phyloP scores from a whole-genome alignment of 2,888 invertebrate genomes.

The Melangyna quadrimaculata region DNA sequence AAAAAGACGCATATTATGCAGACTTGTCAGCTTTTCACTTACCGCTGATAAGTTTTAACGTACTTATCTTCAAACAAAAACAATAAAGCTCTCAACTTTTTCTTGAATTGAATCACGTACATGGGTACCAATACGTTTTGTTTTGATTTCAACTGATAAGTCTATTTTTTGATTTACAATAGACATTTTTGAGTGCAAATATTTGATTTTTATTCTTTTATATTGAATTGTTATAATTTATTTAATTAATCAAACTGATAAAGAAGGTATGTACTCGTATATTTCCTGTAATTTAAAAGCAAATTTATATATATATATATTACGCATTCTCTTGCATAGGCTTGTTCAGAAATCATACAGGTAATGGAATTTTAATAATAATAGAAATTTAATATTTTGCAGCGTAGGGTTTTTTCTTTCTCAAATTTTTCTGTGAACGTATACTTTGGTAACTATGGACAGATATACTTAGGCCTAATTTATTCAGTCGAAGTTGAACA shows the following conservation, averaged over 20 bases:
- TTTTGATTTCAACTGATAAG: neutral
- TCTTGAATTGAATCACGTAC: neutral
- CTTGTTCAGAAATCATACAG: too few relatives aligned
- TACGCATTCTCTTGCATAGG: neutral
- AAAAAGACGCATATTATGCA: neutral
- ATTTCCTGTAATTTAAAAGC: neutral
- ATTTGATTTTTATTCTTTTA: neutral
- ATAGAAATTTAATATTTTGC: too few relatives aligned
- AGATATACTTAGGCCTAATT: too few relatives aligned
- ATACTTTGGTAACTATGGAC: too few relatives aligned
- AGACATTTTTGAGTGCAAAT: neutral
- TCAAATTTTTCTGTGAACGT: too few relatives aligned
- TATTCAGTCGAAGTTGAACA: too few relatives aligned
- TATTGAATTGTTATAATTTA: neutral
- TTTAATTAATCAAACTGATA: neutral
- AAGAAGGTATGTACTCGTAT: too few relatives aligned
- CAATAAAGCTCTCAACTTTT: neutral
- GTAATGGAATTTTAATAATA: too few relatives aligned
- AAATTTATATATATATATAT: neutral
- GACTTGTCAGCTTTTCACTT: neutral
- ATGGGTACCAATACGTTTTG: neutral
- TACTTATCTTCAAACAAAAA: neutral
- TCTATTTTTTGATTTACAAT: neutral
- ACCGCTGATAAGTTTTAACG: neutral
- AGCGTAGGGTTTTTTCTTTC: too few relatives aligned